Evolutionary conservation across 2,113 vertebrate genomes (phyloP), one percentile per base, ranked within the genome.

Genomic region (Oceanites oceanicus): DNA sequence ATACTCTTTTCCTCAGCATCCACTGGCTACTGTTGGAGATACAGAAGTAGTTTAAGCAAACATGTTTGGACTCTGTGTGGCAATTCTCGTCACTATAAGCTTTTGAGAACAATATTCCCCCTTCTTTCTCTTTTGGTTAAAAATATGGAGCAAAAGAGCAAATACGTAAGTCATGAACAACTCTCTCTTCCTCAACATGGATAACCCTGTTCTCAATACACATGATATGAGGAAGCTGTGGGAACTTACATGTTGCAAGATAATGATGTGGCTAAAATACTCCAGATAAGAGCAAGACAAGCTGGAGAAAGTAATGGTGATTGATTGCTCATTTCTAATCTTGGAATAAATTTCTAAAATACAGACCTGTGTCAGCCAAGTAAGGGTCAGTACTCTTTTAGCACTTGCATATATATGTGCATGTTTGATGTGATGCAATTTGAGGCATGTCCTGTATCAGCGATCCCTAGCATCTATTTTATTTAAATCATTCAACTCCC

Each of bases 351-450:
- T 62, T 50, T 76, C 72, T 77, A 12, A 72, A 91, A n/a, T 36
- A 6, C 18, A 59, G 65, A 20, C 2, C 22, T 30, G 13, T 40
- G n/a, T 67, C 29, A 59, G 23, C 11, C 49, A 67, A 22, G 17
- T 30, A 55, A 47, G 26, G 23, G 6, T 68, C 32, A 50, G 47
- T 29, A 30, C 29, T 77, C 15, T 65, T 50, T 19, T 4, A 42
- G 62, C 56, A 3, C 18, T 62, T 50, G 30, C 1, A 2, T 47
- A 6, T 23, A 2, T 21, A 6, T 0, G 1, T 25, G 32, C 15
- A 10, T 1, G 1, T 50, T 58, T 62, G 58, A 55, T 3, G 6
- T 30, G 3, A 9, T 6, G 38, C 20, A 30, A 7, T 58, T 15
- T 40, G 65, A 65, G 23, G 17, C n/a, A 15, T 8, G 21, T 7